phyloP scores from a whole-genome alignment of 2,113 vertebrate genomes.

The Chiloscyllium plagiosum region DNA sequence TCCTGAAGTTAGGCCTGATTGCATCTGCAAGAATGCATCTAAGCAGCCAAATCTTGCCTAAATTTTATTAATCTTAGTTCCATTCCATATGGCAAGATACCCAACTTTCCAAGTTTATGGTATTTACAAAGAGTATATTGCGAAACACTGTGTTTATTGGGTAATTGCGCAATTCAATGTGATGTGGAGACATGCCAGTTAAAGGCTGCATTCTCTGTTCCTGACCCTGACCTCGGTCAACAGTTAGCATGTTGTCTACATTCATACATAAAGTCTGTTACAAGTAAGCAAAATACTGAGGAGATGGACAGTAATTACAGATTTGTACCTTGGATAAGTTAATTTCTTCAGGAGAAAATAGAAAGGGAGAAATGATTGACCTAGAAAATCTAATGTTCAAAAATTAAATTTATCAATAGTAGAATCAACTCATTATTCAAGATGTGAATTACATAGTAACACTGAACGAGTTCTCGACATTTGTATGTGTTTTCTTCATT shows the following conservation, averaged over 20 bases:
- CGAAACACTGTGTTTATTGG: neutral
- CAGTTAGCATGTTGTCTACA: neutral
- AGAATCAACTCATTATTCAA: neutral
- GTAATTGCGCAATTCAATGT: neutral
- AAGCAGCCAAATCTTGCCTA: neutral
- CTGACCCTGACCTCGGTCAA: neutral
- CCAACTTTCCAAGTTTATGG: neutral
- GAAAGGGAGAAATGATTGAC: neutral
- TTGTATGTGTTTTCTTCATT: neutral
- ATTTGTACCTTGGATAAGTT: neutral
- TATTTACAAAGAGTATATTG: neutral
- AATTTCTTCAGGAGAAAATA: neutral
- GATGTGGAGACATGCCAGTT: neutral
- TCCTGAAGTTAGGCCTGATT: neutral
- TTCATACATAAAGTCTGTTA: neutral
- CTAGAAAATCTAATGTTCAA: neutral
- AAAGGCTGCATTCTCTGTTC: neutral
- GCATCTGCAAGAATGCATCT: neutral
- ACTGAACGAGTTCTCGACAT: neutral
- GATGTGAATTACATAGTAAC: neutral
- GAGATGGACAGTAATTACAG: neutral
- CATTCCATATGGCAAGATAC: neutral
- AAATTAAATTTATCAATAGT: neutral
- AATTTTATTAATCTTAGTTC: neutral
- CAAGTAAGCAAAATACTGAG: neutral